A percentile compares a stretch with the other conserved stretches of the same genome.
phyloP scores from a whole-genome alignment of 2,797 vertebrate species.

The Crenuchus spilurus region DNA sequence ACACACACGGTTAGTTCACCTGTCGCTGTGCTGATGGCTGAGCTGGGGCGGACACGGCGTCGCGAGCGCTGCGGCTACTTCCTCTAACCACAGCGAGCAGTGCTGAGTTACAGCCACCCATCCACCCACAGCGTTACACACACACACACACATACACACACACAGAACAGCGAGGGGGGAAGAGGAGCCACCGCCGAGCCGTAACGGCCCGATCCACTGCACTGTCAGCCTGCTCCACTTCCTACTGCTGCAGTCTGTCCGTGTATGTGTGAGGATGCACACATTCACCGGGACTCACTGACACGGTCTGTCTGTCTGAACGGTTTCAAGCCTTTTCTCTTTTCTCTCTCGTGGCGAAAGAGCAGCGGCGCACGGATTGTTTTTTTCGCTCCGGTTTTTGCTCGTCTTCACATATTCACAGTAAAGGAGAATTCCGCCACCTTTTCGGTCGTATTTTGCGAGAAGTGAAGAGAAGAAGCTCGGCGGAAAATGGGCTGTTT shows the following conservation, averaged over 20 bases:
- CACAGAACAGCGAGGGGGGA: constrained; percentile 72
- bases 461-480: constrained; percentile 48
- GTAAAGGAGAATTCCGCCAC: constrained; percentile 29
- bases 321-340: constrained; percentile 48
- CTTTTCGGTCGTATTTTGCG: constrained; percentile 41
- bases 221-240: constrained; percentile 66
- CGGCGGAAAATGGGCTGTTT: constrained; percentile 89
- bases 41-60: background rate
- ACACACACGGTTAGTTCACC: background rate
- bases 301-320: constrained; percentile 37
- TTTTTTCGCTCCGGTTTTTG: constrained; percentile 39
- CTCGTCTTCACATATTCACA: constrained; percentile 24
- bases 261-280: constrained; percentile 54
- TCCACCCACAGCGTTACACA: constrained; percentile 55
- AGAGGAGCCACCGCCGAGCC: constrained; percentile 68
- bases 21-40: background rate
- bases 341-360: constrained; percentile 33
- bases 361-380: constrained; percentile 54
- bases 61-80: constrained; percentile 61
- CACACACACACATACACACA: constrained; percentile 72
- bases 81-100: constrained; percentile 78
- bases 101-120: constrained; percentile 76
- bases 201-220: constrained; percentile 67
- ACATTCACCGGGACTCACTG: constrained; percentile 48
- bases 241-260: constrained; percentile 37